Percentiles rank a stretch among this genome's conserved stretches.
Conservation (phyloP, 1,140 invertebrate species). For the Sinella curviseta region DNA sequence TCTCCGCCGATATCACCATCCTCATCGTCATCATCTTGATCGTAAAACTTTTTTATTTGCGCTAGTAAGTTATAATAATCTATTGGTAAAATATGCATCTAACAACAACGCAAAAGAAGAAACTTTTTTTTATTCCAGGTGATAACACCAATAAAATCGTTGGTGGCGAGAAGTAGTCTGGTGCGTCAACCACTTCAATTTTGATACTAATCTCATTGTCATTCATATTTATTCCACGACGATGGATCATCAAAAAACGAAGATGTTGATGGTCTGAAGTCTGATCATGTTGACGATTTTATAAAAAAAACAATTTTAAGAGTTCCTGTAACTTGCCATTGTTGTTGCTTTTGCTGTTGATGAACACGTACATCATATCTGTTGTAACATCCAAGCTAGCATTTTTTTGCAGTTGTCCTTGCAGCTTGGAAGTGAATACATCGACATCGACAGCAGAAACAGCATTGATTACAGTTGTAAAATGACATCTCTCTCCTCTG, state of each 20-base stretch:
- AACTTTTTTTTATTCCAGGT: neutral
- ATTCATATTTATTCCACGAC: neutral
- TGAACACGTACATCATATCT: neutral
- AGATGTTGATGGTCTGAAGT: neutral
- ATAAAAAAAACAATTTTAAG: neutral
- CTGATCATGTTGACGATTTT: neutral
- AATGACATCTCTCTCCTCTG: no score
- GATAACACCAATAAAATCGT: neutral
- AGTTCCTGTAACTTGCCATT: conserved; percentile 10
- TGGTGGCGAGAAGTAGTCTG: neutral
- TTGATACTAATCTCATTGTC: neutral
- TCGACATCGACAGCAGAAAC: no score
- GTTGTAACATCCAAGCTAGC: no score
- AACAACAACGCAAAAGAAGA: neutral
- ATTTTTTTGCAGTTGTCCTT: neutral
- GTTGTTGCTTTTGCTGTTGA: neutral
- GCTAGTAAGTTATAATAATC: neutral
- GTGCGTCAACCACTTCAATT: neutral
- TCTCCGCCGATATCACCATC: neutral
- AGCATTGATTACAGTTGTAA: no score
- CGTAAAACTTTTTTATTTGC: neutral
- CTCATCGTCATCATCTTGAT: neutral
- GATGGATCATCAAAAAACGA: neutral
- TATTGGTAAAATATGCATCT: neutral
- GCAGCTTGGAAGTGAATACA: no score